A percentile compares a stretch with the other conserved stretches of the same genome.
These are phyloP conservation scores for Apamea crenata DNA, from an alignment of 2,888 invertebrate species.

Conservation along the genomic window DNA sequence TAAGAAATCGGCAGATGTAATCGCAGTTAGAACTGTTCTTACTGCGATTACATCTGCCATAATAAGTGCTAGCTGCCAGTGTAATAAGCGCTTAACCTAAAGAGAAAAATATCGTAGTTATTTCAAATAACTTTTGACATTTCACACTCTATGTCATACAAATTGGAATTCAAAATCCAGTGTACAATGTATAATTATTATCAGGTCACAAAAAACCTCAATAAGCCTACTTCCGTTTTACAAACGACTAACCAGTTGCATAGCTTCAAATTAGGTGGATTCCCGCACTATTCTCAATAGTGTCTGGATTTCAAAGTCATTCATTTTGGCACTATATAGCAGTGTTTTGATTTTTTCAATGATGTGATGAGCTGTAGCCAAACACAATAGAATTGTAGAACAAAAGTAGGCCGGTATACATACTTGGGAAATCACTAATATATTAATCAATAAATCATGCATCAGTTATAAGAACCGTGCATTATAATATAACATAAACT, in stretches of 20 bases:
- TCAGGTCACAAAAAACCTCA: neutral
- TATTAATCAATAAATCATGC: conserved; percentile 20
- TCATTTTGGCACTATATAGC: conserved; percentile 33
- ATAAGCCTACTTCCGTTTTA: conserved; percentile 27
- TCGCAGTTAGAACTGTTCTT: too few relatives aligned
- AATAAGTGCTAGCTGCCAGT: too few relatives aligned
- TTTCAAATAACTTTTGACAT: conserved; percentile 34
- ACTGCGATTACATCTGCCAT: too few relatives aligned
- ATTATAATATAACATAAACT: conserved; percentile 11
- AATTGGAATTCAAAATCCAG: conserved; percentile 19
- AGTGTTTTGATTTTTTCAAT: conserved; percentile 16
- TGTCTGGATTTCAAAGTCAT: conserved; percentile 14
- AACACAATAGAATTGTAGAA: conserved; percentile 21
- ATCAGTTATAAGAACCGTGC: conserved; percentile 30
- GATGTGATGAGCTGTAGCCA: neutral
- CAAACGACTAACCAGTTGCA: conserved; percentile 20
- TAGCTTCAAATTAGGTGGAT: neutral
- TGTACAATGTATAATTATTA: neutral
- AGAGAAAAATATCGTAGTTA: conserved; percentile 9
- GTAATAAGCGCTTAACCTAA: too few relatives aligned
- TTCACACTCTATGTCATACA: conserved; percentile 11
- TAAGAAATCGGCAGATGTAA: too few relatives aligned
- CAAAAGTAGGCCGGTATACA: conserved; percentile 23
- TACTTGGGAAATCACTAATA: neutral
- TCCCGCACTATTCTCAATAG: conserved; percentile 15